Conservation (phyloP, 2,797 vertebrate genomes). For the Ciconia nigra region DNA sequence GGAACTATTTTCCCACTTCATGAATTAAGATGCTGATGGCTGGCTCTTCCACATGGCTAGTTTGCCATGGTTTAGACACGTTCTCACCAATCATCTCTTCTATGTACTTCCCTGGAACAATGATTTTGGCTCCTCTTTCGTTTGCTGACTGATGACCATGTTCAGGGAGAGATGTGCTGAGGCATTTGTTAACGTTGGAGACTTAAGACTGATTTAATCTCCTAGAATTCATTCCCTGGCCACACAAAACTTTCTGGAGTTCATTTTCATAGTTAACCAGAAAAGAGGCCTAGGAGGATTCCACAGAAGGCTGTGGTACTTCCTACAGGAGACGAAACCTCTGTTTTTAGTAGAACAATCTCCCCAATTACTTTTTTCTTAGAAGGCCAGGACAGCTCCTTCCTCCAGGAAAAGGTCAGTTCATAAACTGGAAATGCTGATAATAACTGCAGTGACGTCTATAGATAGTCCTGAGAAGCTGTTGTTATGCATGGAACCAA, state of each 20-base stretch:
- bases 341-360: background rate
- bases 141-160: background rate
- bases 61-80: background rate
- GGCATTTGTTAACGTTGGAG: background rate
- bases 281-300: background rate
- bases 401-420: background rate
- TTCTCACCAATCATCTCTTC: background rate
- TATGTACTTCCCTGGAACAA: background rate
- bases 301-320: background rate
- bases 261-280: background rate
- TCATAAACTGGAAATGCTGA: slow-evolving; percentile 13
- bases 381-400: background rate
- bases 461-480: background rate
- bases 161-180: background rate
- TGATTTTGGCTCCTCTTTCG: background rate
- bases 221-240: background rate
- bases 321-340: background rate
- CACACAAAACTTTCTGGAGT: background rate
- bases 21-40: background rate
- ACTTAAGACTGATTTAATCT: background rate
- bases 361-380: background rate
- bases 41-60: background rate
- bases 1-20: background rate
- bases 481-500: background rate
- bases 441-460: background rate